Evolutionary conservation across 1,140 invertebrate genomes (phyloP).

Genomic region (Panulirus ornatus): DNA sequence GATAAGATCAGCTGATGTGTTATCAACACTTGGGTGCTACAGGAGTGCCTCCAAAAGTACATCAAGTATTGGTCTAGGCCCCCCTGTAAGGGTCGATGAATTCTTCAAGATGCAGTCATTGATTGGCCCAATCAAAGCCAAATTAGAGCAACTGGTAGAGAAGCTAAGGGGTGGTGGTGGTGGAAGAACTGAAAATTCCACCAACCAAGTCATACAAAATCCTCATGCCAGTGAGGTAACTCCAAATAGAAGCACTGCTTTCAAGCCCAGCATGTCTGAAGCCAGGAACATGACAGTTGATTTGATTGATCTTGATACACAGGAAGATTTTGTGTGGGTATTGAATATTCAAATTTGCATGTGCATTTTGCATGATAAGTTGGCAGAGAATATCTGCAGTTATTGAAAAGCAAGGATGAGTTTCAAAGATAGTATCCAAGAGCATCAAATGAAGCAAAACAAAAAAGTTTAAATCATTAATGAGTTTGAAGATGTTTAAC

Average conservation of each 20-base stretch:
- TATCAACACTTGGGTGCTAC: constrained; percentile 45
- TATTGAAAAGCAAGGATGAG: no score
- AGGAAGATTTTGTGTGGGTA: constrained; percentile 48
- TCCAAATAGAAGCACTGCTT: constrained; percentile 3
- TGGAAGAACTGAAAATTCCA: neutral
- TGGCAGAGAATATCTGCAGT: no score
- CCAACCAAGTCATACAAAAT: constrained; percentile 11
- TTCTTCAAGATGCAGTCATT: constrained; percentile 52
- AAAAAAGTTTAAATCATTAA: no score
- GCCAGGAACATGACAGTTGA: constrained; percentile 34
- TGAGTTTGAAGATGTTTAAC: no score
- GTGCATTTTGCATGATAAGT: constrained; percentile 15
- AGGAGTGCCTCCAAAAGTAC: constrained; percentile 37
- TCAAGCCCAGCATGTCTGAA: neutral
- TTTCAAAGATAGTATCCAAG: no score
- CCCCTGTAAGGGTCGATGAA: constrained; percentile 15
- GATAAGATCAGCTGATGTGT: no score
- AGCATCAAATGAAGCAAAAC: no score
- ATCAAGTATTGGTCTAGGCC: constrained; percentile 30
- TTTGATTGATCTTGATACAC: constrained; percentile 39
- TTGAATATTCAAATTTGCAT: constrained; percentile 20
- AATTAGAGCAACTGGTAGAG: constrained; percentile 62
- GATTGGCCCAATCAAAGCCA: constrained; percentile 48
- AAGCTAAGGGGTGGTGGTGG: constrained; percentile 29
- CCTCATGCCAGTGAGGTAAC: constrained; percentile 24